Evolutionary conservation across 92 coral and sea anemone species (phyloP).

Genomic region (Anthopleura xanthogrammica): DNA sequence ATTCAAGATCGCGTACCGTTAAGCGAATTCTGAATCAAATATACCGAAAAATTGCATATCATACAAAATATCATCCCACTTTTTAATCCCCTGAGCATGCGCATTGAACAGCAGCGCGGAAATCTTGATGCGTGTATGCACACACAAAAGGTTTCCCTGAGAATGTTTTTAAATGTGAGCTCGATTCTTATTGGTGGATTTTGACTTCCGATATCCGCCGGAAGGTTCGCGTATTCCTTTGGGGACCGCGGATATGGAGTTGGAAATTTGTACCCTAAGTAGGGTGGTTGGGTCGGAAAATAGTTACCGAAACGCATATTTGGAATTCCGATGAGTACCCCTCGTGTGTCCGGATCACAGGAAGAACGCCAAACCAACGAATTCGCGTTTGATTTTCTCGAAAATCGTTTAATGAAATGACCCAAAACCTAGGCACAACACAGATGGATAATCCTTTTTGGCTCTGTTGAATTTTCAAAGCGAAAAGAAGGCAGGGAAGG

Average conservation of each 20-base stretch:
- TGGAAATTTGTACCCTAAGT: background rate
- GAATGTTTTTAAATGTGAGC: background rate
- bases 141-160: too few species aligned
- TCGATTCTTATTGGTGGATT: background rate
- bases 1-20: too few species aligned
- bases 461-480: background rate
- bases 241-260: background rate
- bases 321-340: too few species aligned
- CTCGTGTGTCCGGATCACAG: background rate
- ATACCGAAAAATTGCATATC: too few species aligned
- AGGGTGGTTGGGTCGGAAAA: slow-evolving; percentile 10
- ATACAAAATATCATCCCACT: too few species aligned
- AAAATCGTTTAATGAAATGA: slow-evolving; percentile 1
- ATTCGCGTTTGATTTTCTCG: slow-evolving; percentile 2
- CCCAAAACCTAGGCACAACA: background rate
- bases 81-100: too few species aligned
- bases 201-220: background rate
- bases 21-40: too few species aligned
- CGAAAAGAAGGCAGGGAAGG: too few species aligned
- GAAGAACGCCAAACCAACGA: background rate
- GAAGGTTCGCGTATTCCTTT: background rate
- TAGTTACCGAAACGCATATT: background rate
- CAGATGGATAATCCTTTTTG: background rate
- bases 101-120: too few species aligned
- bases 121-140: too few species aligned